phyloP scores from a whole-genome alignment of 53 echinoderm and acorn worm species.

The Actinopyga echinites region DNA sequence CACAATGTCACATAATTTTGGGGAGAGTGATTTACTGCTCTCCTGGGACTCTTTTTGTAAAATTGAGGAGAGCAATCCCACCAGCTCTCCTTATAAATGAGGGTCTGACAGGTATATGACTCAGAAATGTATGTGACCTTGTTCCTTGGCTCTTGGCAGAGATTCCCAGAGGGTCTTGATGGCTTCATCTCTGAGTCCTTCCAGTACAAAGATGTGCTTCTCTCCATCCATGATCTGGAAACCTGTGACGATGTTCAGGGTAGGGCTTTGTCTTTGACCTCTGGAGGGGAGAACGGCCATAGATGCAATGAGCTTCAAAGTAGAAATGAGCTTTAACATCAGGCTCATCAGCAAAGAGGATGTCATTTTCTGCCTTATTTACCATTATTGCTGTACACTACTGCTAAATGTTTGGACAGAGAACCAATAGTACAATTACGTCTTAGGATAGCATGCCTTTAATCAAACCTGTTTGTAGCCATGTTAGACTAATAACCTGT shows the following conservation, averaged over 20 bases:
- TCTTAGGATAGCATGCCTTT: too few species aligned
- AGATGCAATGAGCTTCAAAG: neutral
- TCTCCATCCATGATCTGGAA: slow-evolving; percentile 98
- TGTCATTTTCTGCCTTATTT: neutral
- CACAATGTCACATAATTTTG: too few species aligned
- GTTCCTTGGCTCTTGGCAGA: slow-evolving; percentile 73
- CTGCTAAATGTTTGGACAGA: too few species aligned
- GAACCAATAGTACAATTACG: too few species aligned
- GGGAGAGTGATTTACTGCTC: too few species aligned
- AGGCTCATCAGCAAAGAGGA: neutral
- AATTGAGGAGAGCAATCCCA: too few species aligned
- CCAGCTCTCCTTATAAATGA: too few species aligned
- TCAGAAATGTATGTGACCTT: slow-evolving; percentile 49
- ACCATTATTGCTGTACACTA: neutral
- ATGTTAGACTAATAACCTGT: too few species aligned
- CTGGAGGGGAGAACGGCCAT: slow-evolving; percentile 33
- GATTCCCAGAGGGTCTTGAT: slow-evolving; percentile 75
- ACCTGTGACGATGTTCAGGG: slow-evolving; percentile 92
- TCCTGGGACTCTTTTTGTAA: too few species aligned
- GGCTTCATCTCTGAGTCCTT: slow-evolving; percentile 86
- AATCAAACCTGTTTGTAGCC: too few species aligned
- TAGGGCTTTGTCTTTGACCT: slow-evolving; percentile 74
- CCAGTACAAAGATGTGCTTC: slow-evolving; percentile 95
- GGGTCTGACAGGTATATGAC: too few species aligned
- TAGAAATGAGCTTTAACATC: neutral